Base-by-base conservation (phyloP, 2,797 vertebrate species). In the Gymnocypris eckloni region DNA sequence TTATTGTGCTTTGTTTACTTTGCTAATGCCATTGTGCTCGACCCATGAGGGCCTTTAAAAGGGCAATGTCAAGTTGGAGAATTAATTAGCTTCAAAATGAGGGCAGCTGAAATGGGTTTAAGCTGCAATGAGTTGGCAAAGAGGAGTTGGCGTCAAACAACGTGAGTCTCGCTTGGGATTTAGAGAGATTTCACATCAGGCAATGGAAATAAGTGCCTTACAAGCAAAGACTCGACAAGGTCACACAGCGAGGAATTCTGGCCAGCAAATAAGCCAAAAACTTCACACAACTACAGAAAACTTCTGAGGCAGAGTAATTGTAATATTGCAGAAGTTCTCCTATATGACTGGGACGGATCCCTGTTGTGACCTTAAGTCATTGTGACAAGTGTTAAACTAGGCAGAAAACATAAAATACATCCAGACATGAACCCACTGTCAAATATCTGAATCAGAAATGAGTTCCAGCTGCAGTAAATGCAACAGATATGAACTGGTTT, bases 171-270 rank as follows among this genome's bases (percentile, higher is more conserved):
- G n/a, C 50, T 82, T 52, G 78, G 52, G 43, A 75, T 20, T 45
- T 11, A 43, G 9, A 79, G 52, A 79, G 80, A 54, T 79, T 81
- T 81, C 72, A 73, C 33, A 88, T 81, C 22, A 70, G 41, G 83
- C 56, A 66, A 75, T 79, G 67, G 45, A 61, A 16, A 41, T 67
- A 84, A 84, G 73, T 77, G 88, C 67, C 25, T 83, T 28, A 75
- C 64, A 87, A 87, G 82, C 83, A 70, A 82, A 77, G 59, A 87
- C 25, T 76, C 22, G 4, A 59, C 71, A 83, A 66, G 82, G 86
- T 88, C 83, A 82, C 76, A 78, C 79, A 67, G 75, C 25, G n/a
- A 72, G 45, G 39, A 71, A 79, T 85, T 66, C 61, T 41, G 28
- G 66, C 54, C 18, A 10, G 41, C 5, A 28, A 66, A 76, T 66